Base-by-base conservation (phyloP, 2,113 vertebrate species). In the Brachyistius frenatus region DNA sequence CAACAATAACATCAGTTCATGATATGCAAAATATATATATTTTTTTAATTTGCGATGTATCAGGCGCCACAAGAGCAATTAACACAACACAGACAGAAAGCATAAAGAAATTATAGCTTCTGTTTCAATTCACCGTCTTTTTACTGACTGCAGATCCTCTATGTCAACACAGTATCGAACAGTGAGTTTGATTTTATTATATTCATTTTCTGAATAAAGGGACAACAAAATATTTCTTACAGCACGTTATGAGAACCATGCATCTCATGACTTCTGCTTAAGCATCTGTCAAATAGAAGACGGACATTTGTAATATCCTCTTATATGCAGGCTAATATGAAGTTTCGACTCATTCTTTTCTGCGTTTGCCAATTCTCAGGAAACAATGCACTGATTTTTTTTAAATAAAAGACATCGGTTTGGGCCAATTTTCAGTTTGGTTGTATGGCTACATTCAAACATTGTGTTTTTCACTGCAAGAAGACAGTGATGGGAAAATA, bases 1-100 rank as follows among this genome's bases (percentile, higher is more conserved):
- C 32, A 50, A 80, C 11, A 78, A 78, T 50, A 76, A 52, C 2
- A 32, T 30, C 37, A 49, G 54, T 72, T 87, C 73, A 82, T 86
- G 66, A 65, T 44, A 76, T 80, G 23, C 37, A 55, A 35, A 53
- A 55, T 47, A 3, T 16, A 54, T 56, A 50, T 67, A 55, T 57
- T 9, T 32, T 50, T 58, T 66, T 33, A 58, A 85, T 61, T 16
- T 58, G 36, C 69, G 80, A 76, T 63, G 31, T n/a, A 69, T 57
- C 54, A 66, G 0, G 15, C 36, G 62, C 49, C 37, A 58, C 32
- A 11, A 33, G n/a, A 71, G 14, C 53, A 52, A 71, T 63, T 61
- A 65, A 0, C 63, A 47, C 3, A 11, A 66, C 16, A 70, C 31
- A 70, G 15, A 54, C 37, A 54, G 57, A 54, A 46, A 35, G 23